Conservation (phyloP, 2,113 vertebrate genomes). For the Silurus asotus region DNA sequence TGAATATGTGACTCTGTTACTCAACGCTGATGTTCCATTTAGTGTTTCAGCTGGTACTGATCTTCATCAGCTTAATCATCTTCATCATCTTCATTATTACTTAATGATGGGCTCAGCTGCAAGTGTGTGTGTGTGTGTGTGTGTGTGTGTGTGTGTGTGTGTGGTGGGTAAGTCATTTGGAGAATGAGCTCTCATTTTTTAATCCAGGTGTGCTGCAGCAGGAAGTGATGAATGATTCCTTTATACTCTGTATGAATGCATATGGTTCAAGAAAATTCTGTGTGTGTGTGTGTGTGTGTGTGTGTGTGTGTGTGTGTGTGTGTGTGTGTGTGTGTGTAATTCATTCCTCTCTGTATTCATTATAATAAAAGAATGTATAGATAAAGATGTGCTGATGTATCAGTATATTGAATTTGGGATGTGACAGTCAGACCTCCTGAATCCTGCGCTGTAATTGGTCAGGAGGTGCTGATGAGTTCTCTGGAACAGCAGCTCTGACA, state of each 20-base stretch:
- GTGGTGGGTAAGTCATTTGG: neutral
- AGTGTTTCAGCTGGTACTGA: conserved; percentile 29
- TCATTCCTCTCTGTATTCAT: neutral
- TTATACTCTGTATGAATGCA: conserved; percentile 31
- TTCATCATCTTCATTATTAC: conserved; percentile 45
- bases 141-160: conserved; percentile 19
- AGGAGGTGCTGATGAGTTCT: neutral
- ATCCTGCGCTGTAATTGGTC: neutral
- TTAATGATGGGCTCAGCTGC: conserved; percentile 55
- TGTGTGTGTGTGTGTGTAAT: neutral
- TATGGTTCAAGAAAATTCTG: conserved; percentile 6
- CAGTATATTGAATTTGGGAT: neutral
- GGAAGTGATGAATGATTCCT: conserved; percentile 48
- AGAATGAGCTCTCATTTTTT: conserved; percentile 48
- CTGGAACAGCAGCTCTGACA: neutral
- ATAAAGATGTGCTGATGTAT: neutral
- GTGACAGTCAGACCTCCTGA: neutral
- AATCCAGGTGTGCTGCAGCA: conserved; percentile 41
- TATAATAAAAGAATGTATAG: neutral
- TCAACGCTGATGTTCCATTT: conserved; percentile 56
- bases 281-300: conserved; percentile 9
- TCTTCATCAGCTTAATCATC: neutral
- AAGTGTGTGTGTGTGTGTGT: conserved; percentile 34
- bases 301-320: conserved; percentile 5
- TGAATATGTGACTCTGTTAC: conserved; percentile 11